These are phyloP conservation scores for Sebastes steindachneri DNA, from an alignment of 2,797 vertebrate genomes.

Conservation along the genomic window DNA sequence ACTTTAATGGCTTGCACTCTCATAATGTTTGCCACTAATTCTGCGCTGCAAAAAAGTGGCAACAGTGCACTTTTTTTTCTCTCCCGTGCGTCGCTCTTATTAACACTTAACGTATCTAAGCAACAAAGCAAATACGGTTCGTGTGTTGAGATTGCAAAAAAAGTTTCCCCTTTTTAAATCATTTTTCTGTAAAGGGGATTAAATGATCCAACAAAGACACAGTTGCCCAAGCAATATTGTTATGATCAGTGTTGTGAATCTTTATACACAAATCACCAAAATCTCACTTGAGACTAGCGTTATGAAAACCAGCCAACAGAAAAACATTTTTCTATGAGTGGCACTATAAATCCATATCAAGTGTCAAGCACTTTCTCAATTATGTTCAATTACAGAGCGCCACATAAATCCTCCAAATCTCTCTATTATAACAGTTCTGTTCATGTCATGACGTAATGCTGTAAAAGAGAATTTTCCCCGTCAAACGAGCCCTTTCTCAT, in stretches of 20 bases:
- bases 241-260: slow-evolving; percentile 50
- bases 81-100: slow-evolving; percentile 60
- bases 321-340: slow-evolving; percentile 45
- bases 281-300: slow-evolving; percentile 39
- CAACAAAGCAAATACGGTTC: slow-evolving; percentile 78
- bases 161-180: slow-evolving; percentile 63
- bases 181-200: slow-evolving; percentile 49
- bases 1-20: slow-evolving; percentile 81
- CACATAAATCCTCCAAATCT: slow-evolving; percentile 46
- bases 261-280: slow-evolving; percentile 41
- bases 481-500: not conserved
- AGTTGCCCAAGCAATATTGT: slow-evolving; percentile 38
- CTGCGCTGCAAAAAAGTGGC: slow-evolving; percentile 67
- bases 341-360: slow-evolving; percentile 60
- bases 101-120: slow-evolving; percentile 69
- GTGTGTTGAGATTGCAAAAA: slow-evolving; percentile 51
- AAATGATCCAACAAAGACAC: slow-evolving; percentile 67
- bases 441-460: slow-evolving; percentile 6
- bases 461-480: not conserved
- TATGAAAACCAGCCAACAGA: slow-evolving; percentile 39
- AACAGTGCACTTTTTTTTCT: slow-evolving; percentile 64
- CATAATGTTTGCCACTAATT: slow-evolving; percentile 84
- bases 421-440: slow-evolving; percentile 20
- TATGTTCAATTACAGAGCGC: slow-evolving; percentile 52
- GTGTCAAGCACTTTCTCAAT: slow-evolving; percentile 56